Conservation (phyloP, 2,888 invertebrate species). For the Leptopilina myrica region DNA sequence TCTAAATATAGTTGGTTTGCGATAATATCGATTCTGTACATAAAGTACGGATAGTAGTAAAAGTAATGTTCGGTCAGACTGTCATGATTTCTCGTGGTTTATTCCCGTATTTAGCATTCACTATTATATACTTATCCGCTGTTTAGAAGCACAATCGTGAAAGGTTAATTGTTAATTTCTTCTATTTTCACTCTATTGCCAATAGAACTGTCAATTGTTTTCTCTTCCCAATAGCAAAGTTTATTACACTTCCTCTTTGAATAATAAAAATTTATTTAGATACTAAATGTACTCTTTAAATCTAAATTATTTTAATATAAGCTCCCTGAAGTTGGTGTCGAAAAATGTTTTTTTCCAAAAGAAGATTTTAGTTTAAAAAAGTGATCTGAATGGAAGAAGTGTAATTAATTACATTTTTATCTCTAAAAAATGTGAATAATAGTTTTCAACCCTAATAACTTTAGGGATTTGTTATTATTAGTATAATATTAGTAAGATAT, state of each 20-base stretch:
- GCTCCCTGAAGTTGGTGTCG: too few species aligned
- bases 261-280: not conserved
- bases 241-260: not conserved
- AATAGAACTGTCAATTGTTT: not conserved
- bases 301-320: not conserved
- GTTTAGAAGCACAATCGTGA: conserved; percentile 22
- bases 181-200: conserved; percentile 23
- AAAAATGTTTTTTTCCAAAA: too few species aligned
- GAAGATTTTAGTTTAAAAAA: too few species aligned
- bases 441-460: too few species aligned
- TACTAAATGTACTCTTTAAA: too few species aligned
- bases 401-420: too few species aligned
- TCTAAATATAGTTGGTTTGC: too few species aligned
- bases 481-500: too few species aligned
- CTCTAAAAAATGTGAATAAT: too few species aligned
- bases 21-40: not conserved
- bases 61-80: not conserved
- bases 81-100: not conserved
- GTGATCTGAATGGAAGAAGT: too few species aligned
- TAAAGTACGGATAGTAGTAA: not conserved
- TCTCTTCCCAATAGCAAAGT: conserved; percentile 1
- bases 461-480: too few species aligned
- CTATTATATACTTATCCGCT: not conserved
- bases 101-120: not conserved
- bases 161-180: conserved; percentile 26